Evolutionary conservation across 1,140 invertebrate species (phyloP).

Genomic region (Drosophila melanica): DNA sequence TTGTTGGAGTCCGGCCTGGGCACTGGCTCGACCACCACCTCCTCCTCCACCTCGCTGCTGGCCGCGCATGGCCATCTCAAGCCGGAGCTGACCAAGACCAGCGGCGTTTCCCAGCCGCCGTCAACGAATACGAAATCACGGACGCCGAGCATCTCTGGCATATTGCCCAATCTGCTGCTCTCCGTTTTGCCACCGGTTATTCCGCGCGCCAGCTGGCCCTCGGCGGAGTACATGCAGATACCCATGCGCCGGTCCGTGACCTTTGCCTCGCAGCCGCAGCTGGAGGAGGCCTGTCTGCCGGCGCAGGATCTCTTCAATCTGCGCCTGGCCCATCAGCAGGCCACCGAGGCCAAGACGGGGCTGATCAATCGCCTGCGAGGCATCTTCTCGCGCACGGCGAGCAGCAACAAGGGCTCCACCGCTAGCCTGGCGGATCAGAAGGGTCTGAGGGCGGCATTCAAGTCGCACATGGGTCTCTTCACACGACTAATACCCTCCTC

Average conservation of each 20-base stretch:
- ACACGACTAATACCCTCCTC: conserved; percentile 88
- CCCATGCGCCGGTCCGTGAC: conserved; percentile 85
- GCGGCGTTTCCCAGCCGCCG: conserved; percentile 42
- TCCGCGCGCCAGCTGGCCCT: conserved; percentile 90
- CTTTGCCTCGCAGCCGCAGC: conserved; percentile 89
- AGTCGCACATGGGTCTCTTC: conserved; percentile 89
- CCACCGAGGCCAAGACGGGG: conserved; percentile 85
- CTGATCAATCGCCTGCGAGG: conserved; percentile 85
- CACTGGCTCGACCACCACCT: conserved; percentile 86
- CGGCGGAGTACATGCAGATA: conserved; percentile 86
- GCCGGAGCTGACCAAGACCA: conserved; percentile 83
- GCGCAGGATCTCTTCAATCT: conserved; percentile 86
- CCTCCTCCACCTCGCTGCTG: conserved; percentile 85
- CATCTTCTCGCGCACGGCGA: conserved; percentile 76
- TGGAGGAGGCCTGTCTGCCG: conserved; percentile 84
- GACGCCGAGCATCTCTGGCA: conserved; percentile 88
- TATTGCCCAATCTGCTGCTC: conserved; percentile 88
- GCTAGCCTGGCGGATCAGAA: conserved; percentile 86
- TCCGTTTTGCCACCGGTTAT: conserved; percentile 90
- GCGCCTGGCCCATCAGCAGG: conserved; percentile 85
- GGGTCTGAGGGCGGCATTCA: conserved; percentile 88
- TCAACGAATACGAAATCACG: conserved; percentile 72
- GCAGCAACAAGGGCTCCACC: conserved; percentile 84
- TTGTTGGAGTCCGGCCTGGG: conserved; percentile 86
- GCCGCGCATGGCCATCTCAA: conserved; percentile 84